Conservation (phyloP, 2,888 invertebrate genomes). For the Brachyptera putata region DNA sequence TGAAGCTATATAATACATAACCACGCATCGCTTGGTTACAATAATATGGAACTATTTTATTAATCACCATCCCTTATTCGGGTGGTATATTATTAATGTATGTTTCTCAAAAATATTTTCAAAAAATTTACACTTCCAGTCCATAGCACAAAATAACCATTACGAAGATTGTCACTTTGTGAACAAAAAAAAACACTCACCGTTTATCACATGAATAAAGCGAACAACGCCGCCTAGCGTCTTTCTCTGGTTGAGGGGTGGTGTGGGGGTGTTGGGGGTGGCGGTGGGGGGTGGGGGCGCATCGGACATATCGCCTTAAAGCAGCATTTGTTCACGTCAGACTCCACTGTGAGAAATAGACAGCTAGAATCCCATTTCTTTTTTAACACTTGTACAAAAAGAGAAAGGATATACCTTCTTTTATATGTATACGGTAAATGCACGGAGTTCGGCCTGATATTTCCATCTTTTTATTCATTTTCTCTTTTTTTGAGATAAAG, state of each 20-base stretch:
- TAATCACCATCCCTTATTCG: too few species aligned
- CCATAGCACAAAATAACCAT: not conserved
- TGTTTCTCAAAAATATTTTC: not conserved
- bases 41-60: too few species aligned
- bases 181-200: not conserved
- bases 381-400: not conserved
- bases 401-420: too few species aligned
- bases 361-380: not conserved
- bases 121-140: not conserved
- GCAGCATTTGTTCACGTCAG: constrained; percentile 3
- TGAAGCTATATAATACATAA: too few species aligned
- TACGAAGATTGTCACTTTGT: not conserved
- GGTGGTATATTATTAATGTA: too few species aligned
- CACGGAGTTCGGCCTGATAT: not conserved
- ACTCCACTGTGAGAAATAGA: not conserved
- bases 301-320: constrained; percentile 11
- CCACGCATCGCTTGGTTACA: too few species aligned
- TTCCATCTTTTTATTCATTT: not conserved
- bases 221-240: not conserved
- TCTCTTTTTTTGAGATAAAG: not conserved
- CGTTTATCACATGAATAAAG: not conserved
- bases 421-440: too few species aligned
- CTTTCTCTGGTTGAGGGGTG: not conserved
- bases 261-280: not conserved
- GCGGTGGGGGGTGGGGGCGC: not conserved